Conservation (phyloP, 2,113 vertebrate species). For the Zosterops borbonicus region DNA sequence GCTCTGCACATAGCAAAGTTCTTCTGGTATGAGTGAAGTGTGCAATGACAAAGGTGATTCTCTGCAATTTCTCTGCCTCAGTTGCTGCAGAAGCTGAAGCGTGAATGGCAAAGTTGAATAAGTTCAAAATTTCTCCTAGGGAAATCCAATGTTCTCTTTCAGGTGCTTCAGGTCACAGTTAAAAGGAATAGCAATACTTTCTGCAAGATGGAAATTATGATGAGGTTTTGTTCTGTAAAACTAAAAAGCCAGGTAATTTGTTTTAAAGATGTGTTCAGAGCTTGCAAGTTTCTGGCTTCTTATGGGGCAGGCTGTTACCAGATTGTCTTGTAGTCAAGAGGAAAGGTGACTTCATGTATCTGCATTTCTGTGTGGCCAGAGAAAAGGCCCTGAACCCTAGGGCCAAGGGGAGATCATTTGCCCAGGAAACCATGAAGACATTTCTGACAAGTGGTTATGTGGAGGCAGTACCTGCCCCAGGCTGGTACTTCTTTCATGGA, state of each 20-base stretch:
- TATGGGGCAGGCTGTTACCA: accelerated
- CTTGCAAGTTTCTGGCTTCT: not conserved
- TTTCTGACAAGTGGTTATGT: accelerated
- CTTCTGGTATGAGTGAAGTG: not conserved
- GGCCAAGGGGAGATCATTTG: not conserved
- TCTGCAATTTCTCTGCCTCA: not conserved
- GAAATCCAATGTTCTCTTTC: not conserved
- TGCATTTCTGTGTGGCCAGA: not conserved
- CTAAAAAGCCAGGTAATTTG: not conserved
- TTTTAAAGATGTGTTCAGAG: not conserved
- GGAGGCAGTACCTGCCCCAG: not conserved
- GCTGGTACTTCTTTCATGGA: accelerated
- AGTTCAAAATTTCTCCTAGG: not conserved
- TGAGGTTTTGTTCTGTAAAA: not conserved
- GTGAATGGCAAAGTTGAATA: not conserved
- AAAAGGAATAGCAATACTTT: not conserved
- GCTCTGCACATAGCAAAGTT: not conserved
- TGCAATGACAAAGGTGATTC: not conserved
- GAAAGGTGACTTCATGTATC: not conserved
- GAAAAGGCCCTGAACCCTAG: not conserved
- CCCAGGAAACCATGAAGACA: not conserved
- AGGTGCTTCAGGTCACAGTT: not conserved
- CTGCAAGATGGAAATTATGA: not conserved
- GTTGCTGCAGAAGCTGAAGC: not conserved
- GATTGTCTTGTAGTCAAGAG: not conserved